A percentile compares a stretch with the other conserved stretches of the same genome.
These are phyloP conservation scores for Nymphalis polychloros DNA, from an alignment of 2,888 invertebrate genomes.

Conservation along the genomic window DNA sequence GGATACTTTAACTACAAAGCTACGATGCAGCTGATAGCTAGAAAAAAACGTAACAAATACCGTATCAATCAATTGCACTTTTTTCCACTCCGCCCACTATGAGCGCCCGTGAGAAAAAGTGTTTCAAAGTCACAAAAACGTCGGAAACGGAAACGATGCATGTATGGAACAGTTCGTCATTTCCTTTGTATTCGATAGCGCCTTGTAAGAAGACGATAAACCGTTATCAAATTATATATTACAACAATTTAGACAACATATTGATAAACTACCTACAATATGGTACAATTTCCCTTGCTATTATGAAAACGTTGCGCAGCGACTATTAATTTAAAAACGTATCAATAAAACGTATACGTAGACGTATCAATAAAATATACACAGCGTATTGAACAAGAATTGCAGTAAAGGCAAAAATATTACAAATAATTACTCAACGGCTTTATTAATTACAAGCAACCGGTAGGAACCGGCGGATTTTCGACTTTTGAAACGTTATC, in stretches of 20 bases:
- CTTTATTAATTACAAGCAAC: constrained; percentile 69
- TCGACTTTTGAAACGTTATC: constrained; percentile 81
- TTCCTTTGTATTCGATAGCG: constrained; percentile 71
- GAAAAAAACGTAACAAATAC: constrained; percentile 22
- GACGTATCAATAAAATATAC: constrained; percentile 27
- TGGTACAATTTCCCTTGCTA: neutral
- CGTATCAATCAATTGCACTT: constrained; percentile 38
- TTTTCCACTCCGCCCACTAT: constrained; percentile 55
- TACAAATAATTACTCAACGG: constrained; percentile 58
- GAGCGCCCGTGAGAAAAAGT: constrained; percentile 64
- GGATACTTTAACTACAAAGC: constrained; percentile 3
- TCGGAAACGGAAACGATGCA: constrained; percentile 71
- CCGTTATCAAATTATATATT: constrained; percentile 67
- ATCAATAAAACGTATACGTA: no score
- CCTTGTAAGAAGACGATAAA: constrained; percentile 57
- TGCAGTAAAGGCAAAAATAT: constrained; percentile 42
- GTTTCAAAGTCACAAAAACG: constrained; percentile 57
- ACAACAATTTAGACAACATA: constrained; percentile 50
- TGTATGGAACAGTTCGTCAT: constrained; percentile 67
- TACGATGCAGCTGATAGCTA: constrained; percentile 22
- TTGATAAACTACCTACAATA: constrained; percentile 28
- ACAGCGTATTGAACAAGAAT: constrained; percentile 36
- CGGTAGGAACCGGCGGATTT: constrained; percentile 75
- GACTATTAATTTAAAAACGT: constrained; percentile 9
- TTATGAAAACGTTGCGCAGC: neutral